These are phyloP conservation scores for Conus canariensis DNA, from an alignment of 2,888 invertebrate genomes.

Conservation along the genomic window DNA sequence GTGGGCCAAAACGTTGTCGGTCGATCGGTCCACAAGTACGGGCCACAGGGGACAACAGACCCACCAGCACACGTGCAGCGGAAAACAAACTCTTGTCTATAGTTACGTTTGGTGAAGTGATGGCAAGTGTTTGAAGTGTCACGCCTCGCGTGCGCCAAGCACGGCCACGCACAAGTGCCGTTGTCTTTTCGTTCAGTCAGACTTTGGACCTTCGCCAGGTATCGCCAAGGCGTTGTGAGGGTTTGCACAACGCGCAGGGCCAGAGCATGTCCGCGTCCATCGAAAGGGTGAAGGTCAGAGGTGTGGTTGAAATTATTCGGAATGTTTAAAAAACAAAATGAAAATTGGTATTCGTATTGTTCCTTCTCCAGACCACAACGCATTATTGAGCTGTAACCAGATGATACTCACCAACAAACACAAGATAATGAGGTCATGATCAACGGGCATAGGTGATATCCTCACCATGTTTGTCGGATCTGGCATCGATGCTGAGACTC, in stretches of 20 bases:
- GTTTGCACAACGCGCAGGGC: neutral
- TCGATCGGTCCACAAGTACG: neutral
- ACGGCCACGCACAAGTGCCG: neutral
- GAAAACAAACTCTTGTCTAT: conserved; percentile 27
- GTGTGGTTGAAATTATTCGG: neutral
- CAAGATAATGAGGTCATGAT: too few species aligned
- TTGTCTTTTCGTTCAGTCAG: conserved; percentile 16
- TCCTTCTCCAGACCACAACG: too few species aligned
- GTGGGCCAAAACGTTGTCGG: conserved; percentile 13
- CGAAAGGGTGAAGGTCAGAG: neutral
- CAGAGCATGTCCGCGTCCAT: neutral
- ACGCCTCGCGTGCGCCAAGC: conserved; percentile 1
- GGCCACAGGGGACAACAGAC: neutral
- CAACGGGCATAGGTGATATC: too few species aligned
- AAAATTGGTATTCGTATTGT: too few species aligned
- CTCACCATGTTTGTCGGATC: too few species aligned
- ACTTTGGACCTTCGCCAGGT: neutral
- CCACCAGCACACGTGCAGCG: conserved; percentile 11
- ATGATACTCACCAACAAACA: too few species aligned
- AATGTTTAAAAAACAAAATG: too few species aligned
- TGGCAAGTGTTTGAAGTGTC: conserved; percentile 31
- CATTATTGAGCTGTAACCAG: too few species aligned
- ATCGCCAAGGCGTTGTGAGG: neutral
- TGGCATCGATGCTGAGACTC: too few species aligned
- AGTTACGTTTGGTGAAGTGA: neutral